Evolutionary conservation across 2,113 vertebrate genomes (phyloP).

Genomic region (Pseudopodoces humilis): DNA sequence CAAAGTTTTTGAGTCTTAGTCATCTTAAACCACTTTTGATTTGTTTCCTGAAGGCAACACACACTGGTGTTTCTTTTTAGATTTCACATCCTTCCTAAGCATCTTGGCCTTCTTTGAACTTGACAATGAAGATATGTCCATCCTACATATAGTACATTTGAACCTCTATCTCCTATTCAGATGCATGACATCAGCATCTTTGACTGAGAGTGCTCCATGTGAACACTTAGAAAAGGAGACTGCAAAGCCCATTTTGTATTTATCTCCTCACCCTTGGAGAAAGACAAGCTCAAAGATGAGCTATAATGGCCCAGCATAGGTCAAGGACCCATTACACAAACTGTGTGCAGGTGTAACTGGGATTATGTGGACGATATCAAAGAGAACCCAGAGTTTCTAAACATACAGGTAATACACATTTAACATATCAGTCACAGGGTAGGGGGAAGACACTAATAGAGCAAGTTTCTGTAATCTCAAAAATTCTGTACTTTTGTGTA

Average conservation of each 20-base stretch:
- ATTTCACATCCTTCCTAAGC: neutral
- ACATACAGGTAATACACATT: neutral
- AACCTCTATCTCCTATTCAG: neutral
- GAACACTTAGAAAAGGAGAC: neutral
- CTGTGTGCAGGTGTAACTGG: neutral
- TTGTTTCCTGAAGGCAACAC: neutral
- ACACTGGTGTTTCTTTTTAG: neutral
- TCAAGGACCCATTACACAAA: neutral
- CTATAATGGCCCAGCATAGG: neutral
- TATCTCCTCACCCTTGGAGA: neutral
- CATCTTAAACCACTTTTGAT: neutral
- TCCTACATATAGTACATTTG: neutral
- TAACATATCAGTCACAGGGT: neutral
- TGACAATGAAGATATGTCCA: neutral
- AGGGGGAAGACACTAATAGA: neutral
- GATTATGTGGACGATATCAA: neutral
- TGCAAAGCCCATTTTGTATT: neutral
- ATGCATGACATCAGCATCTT: neutral
- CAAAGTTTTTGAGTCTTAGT: neutral
- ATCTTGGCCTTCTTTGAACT: neutral
- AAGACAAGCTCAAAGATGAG: neutral
- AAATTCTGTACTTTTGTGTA: neutral
- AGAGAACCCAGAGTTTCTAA: neutral
- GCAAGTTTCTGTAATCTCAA: neutral
- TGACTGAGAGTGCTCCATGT: neutral